These are phyloP conservation scores for Danaus chrysippus DNA, from an alignment of 2,888 invertebrate species.

Conservation along the genomic window DNA sequence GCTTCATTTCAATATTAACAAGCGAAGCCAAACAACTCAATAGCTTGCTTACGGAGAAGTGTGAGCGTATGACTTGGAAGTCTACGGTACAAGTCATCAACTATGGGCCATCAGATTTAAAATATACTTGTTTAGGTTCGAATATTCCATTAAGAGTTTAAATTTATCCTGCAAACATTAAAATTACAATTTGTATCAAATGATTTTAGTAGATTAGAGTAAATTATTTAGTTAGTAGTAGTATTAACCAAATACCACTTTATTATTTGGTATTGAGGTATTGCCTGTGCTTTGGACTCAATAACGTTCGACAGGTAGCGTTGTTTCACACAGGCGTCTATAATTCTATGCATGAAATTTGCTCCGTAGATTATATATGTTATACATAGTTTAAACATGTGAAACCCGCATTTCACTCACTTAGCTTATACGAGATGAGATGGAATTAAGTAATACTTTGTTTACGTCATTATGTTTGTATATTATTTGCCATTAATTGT, in stretches of 20 bases:
- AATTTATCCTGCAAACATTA: no score
- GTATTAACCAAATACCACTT: no score
- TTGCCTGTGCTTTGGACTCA: slow-evolving; percentile 24
- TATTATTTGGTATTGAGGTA: no score
- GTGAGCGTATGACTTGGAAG: slow-evolving; percentile 35
- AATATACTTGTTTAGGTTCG: no score
- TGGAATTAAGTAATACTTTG: slow-evolving; percentile 31
- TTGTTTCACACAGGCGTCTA: slow-evolving; percentile 55
- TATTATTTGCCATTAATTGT: no score
- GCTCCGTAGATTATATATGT: slow-evolving; percentile 59
- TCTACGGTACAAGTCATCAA: slow-evolving; percentile 30
- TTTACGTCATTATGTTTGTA: slow-evolving; percentile 9
- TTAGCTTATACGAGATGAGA: slow-evolving; percentile 27
- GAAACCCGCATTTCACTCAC: slow-evolving; percentile 28
- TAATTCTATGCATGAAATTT: slow-evolving; percentile 76
- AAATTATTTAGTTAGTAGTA: no score
- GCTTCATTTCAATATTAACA: slow-evolving; percentile 70
- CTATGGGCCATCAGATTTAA: background rate
- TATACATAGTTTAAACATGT: slow-evolving; percentile 29
- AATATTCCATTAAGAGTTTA: no score
- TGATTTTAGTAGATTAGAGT: no score
- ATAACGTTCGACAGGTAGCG: slow-evolving; percentile 53
- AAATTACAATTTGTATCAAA: no score
- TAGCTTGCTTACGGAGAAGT: slow-evolving; percentile 38
- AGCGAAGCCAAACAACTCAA: slow-evolving; percentile 48